phyloP scores from a whole-genome alignment of 2,113 vertebrate genomes.

The Mystacornis crossleyi region DNA sequence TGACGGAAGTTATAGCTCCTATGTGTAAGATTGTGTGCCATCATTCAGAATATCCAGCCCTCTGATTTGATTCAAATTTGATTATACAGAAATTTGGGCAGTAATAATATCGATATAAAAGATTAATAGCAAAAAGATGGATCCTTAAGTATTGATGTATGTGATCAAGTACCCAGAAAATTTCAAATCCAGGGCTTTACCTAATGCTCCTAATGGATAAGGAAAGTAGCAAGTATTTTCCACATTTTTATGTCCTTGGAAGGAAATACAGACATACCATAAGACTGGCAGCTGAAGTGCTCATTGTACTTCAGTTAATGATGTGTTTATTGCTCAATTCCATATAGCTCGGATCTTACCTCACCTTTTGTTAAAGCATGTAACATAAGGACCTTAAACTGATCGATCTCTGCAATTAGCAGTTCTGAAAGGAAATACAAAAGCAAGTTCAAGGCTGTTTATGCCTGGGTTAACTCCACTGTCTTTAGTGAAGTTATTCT shows the following conservation, averaged over 20 bases:
- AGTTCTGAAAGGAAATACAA: not conserved
- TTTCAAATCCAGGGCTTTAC: not conserved
- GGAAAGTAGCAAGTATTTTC: not conserved
- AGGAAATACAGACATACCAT: not conserved
- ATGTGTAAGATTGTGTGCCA: not conserved
- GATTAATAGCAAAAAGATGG: not conserved
- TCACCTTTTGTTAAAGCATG: not conserved
- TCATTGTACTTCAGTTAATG: not conserved
- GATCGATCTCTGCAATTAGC: not conserved
- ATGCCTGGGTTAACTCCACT: not conserved
- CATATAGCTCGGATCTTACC: not conserved
- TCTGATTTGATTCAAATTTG: slow-evolving; percentile 33
- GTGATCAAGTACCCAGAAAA: not conserved
- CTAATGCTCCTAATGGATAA: not conserved
- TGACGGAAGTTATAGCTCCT: not conserved
- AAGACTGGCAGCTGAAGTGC: not conserved
- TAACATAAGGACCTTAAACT: not conserved
- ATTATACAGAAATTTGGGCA: not conserved
- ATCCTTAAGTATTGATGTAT: not conserved
- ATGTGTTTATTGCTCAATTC: not conserved
- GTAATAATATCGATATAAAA: not conserved
- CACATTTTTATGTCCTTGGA: not conserved
- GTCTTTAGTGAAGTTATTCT: not conserved
- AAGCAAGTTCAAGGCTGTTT: not conserved
- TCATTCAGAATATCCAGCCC: not conserved